A percentile compares a stretch with the other conserved stretches of the same genome.
phyloP scores from a whole-genome alignment of 2,888 invertebrate genomes.

The Tipula unca region DNA sequence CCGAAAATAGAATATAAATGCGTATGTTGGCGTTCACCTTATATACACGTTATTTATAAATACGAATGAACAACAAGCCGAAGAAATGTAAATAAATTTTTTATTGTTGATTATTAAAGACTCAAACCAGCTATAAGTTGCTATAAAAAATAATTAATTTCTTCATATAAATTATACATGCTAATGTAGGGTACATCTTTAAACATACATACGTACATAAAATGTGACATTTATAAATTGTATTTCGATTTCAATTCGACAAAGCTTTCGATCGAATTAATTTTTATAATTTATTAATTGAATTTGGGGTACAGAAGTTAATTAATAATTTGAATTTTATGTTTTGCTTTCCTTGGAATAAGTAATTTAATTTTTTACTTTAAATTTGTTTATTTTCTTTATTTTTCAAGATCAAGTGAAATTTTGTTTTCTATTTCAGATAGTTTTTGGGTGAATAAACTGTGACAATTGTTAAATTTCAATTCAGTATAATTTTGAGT shows the following conservation, averaged over 20 bases:
- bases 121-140: not conserved
- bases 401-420: not conserved
- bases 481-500: not conserved
- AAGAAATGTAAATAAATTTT: not conserved
- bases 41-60: not conserved
- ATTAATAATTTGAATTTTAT: not conserved
- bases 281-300: not conserved
- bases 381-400: not conserved
- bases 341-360: not conserved
- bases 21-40: not conserved
- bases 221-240: not conserved
- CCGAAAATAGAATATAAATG: not conserved
- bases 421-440: not conserved
- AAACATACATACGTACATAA: not conserved
- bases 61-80: not conserved
- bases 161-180: not conserved
- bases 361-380: not conserved
- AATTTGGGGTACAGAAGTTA: not conserved
- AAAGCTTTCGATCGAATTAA: not conserved
- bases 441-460: not conserved
- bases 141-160: not conserved
- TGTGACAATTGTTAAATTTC: too few relatives aligned
- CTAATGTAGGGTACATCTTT: not conserved
- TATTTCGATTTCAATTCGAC: not conserved
- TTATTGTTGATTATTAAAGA: not conserved